These are phyloP conservation scores for Gisinianus flammeolus DNA, from an alignment of 2,888 invertebrate species.

Conservation along the genomic window DNA sequence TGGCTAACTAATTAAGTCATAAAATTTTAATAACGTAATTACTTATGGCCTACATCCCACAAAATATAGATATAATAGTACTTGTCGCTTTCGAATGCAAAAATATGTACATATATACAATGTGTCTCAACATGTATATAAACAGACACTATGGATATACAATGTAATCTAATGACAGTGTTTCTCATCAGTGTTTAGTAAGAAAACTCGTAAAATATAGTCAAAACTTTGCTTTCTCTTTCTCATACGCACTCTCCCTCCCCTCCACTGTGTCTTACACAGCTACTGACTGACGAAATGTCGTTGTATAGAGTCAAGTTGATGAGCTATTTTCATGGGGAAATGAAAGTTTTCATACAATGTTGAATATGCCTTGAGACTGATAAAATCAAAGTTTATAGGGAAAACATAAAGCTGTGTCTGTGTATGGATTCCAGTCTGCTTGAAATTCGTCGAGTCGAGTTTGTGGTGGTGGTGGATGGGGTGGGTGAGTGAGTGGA, in stretches of 20 bases:
- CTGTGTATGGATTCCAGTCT: neutral
- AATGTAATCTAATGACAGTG: no score
- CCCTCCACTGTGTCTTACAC: neutral
- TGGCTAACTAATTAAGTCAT: no score
- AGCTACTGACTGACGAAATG: neutral
- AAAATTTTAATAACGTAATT: no score
- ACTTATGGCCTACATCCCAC: no score
- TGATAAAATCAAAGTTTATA: constrained; percentile 16
- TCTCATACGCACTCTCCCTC: no score
- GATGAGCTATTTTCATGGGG: neutral
- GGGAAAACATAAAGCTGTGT: constrained; percentile 1
- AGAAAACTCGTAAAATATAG: neutral
- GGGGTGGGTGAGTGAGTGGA: neutral
- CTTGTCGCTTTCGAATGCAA: no score
- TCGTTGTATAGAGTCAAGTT: neutral
- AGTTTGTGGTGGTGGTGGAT: neutral
- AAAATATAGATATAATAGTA: no score
- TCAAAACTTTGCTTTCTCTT: neutral
- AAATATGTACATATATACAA: no score
- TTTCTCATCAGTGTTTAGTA: neutral
- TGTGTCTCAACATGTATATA: no score
- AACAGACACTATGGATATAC: no score
- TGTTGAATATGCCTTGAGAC: neutral
- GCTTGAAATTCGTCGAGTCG: neutral
- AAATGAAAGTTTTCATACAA: neutral